phyloP scores from a whole-genome alignment of 2,113 vertebrate species.

The Coregonus clupeaformis region DNA sequence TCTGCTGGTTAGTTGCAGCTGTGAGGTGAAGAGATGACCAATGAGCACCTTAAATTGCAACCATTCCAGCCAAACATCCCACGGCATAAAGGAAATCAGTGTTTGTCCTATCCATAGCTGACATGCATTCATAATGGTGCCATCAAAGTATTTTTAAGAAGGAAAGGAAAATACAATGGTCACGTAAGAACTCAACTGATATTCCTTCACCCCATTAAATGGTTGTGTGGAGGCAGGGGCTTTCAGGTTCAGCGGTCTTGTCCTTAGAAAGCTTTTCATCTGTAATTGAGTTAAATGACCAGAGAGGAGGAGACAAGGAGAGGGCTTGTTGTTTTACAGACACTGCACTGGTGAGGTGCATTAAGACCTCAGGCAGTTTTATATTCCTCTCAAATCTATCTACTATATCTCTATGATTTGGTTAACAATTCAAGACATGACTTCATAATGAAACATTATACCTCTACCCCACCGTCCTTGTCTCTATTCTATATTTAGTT shows the following conservation, averaged over 20 bases:
- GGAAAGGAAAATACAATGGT: not conserved
- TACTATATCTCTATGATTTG: not conserved
- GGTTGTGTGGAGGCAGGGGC: not conserved
- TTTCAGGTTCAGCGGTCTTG: not conserved
- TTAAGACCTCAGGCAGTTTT: too few relatives aligned
- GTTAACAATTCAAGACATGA: not conserved
- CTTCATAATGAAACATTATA: not conserved
- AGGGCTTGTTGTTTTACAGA: not conserved
- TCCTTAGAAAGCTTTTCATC: conserved; percentile 10
- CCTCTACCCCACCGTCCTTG: not conserved
- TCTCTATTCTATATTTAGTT: not conserved
- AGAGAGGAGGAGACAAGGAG: not conserved
- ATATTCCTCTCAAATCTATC: too few relatives aligned
- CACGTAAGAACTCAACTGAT: not conserved
- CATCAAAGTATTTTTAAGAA: conserved; percentile 8
- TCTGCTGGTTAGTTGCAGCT: too few relatives aligned
- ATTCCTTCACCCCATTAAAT: not conserved
- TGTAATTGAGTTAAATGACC: not conserved
- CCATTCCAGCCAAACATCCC: not conserved
- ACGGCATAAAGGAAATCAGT: conserved; percentile 4
- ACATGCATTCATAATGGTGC: conserved; percentile 2
- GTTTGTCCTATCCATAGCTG: conserved; percentile 7
- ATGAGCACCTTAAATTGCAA: not conserved
- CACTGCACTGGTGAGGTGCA: too few relatives aligned
- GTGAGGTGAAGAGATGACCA: not conserved